phyloP scores from a whole-genome alignment of 37 sponge, comb jelly and placozoan genomes.

The Cliona cf. orientalis region DNA sequence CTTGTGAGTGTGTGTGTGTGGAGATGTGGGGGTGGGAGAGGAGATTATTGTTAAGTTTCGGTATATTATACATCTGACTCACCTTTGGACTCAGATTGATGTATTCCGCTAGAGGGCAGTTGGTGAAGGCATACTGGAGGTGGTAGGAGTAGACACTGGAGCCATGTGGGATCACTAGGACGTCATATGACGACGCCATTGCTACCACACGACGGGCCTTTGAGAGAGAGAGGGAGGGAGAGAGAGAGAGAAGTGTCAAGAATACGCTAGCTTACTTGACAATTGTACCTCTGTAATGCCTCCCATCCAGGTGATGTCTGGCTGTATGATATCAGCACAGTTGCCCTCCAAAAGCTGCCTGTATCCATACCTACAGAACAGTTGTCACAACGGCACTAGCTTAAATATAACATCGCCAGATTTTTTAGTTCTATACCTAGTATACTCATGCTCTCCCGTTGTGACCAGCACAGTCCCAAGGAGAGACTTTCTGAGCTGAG shows the following conservation, averaged over 20 bases:
- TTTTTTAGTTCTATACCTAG: constrained; percentile 40
- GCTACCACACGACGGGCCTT: constrained; percentile 76
- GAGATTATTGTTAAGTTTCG: too few relatives aligned
- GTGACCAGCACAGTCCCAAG: constrained; percentile 65
- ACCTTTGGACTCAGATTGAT: constrained; percentile 88
- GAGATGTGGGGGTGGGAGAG: too few relatives aligned
- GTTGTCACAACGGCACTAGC: background rate
- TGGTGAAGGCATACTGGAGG: constrained; percentile 86
- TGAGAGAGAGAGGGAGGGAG: background rate
- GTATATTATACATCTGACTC: too few relatives aligned
- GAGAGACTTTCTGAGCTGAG: constrained; percentile 56
- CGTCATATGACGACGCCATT: constrained; percentile 80
- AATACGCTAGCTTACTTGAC: too few relatives aligned
- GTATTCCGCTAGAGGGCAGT: constrained; percentile 93
- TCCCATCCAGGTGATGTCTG: constrained; percentile 92
- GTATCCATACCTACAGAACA: constrained; percentile 67
- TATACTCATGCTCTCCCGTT: constrained; percentile 92
- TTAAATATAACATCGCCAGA: background rate
- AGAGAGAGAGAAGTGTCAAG: too few relatives aligned
- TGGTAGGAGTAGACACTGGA: constrained; percentile 92
- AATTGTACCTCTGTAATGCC: constrained; percentile 93
- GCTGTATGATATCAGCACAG: constrained; percentile 85
- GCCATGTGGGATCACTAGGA: constrained; percentile 87
- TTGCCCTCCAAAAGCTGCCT: constrained; percentile 59
- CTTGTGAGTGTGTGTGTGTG: too few relatives aligned